Conservation (phyloP, 2,888 invertebrate species). For the Lycophotia porphyrea region DNA sequence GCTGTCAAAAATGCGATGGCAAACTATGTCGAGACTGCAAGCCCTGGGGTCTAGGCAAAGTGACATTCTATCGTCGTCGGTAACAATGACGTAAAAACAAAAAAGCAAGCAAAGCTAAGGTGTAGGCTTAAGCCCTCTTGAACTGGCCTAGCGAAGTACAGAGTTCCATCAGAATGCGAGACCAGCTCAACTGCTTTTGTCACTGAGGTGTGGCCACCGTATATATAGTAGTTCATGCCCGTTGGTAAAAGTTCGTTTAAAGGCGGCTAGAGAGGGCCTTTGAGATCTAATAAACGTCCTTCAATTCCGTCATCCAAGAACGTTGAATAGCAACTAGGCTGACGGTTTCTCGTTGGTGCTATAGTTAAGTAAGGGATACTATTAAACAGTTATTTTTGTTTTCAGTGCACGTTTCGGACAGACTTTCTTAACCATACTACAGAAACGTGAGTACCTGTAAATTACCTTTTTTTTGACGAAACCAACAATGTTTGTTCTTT, state of each 20-base stretch:
- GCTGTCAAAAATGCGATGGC: too few relatives aligned
- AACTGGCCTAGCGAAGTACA: neutral
- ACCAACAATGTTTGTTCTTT: neutral
- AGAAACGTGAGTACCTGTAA: neutral
- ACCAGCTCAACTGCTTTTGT: too few relatives aligned
- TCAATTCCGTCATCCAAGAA: neutral
- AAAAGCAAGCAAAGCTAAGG: too few relatives aligned
- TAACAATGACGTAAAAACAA: neutral
- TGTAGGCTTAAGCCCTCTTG: neutral
- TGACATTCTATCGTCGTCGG: neutral
- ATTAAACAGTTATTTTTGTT: neutral
- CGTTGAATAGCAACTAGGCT: too few relatives aligned
- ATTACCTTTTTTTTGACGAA: neutral
- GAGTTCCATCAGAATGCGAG: neutral
- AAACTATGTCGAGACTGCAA: too few relatives aligned
- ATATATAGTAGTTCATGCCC: neutral
- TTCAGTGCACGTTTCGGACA: neutral
- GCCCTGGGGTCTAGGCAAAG: neutral
- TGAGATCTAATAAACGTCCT: neutral
- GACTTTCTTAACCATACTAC: accelerated
- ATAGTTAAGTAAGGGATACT: too few relatives aligned
- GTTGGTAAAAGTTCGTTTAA: neutral
- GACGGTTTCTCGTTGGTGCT: too few relatives aligned
- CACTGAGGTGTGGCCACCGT: neutral
- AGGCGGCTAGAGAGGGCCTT: neutral